Conservation (phyloP, 2,113 vertebrate species). For the Felis chaus region DNA sequence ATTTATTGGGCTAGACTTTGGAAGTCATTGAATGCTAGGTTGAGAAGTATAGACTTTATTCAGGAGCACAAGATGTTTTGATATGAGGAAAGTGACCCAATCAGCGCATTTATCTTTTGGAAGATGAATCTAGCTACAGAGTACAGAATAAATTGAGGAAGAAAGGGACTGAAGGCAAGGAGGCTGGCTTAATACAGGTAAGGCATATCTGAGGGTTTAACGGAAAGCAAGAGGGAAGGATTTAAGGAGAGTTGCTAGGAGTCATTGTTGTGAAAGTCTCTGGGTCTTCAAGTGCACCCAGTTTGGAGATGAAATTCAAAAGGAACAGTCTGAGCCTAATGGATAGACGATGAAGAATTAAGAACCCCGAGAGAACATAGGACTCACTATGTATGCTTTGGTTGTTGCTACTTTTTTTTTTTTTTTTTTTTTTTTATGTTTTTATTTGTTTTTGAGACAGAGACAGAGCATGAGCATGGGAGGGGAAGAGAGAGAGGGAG, state of each 20-base stretch:
- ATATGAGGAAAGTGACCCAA: background rate
- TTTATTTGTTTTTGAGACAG: no score
- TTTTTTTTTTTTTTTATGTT: background rate
- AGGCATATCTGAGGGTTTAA: background rate
- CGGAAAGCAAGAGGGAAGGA: background rate
- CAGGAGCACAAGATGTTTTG: background rate
- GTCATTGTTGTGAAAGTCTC: constrained; percentile 4
- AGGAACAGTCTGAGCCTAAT: background rate
- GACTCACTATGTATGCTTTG: background rate
- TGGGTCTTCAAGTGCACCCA: background rate
- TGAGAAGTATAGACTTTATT: background rate
- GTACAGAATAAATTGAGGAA: background rate
- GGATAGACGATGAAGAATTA: background rate
- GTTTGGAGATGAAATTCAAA: background rate
- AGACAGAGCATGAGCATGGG: no score
- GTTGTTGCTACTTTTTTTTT: background rate
- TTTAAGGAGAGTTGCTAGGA: background rate
- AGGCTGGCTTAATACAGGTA: background rate
- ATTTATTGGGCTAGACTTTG: background rate
- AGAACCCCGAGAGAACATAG: background rate
- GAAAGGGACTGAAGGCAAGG: background rate
- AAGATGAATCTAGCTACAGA: background rate
- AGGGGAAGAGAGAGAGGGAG: no score
- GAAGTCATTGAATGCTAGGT: background rate
- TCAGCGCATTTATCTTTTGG: background rate